Percentiles rank a stretch among this genome's conserved stretches.
Evolutionary conservation across 2,797 vertebrate species (phyloP).

Genomic region (Cephalopachus bancanus): DNA sequence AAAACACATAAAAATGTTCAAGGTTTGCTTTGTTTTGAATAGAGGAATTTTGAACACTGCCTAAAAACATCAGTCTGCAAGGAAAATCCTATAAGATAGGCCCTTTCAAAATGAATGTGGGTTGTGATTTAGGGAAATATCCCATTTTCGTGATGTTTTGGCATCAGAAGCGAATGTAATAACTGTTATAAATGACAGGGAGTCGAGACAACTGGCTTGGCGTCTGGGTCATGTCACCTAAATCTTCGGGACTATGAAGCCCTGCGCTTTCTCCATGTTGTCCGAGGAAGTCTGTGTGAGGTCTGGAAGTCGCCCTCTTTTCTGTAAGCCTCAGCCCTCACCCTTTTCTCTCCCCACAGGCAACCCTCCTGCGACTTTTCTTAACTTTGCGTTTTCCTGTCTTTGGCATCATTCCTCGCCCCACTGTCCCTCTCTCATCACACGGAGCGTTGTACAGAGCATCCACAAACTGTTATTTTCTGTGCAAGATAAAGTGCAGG

Average conservation of each 20-base stretch:
- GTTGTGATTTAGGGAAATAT: not conserved
- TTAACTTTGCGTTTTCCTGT: not conserved
- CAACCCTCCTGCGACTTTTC: not conserved
- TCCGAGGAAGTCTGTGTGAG: constrained; percentile 57
- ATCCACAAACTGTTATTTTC: not conserved
- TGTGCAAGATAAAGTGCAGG: not conserved
- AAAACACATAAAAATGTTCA: not conserved
- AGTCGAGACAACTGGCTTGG: not conserved
- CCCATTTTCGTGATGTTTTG: not conserved
- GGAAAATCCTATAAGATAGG: constrained; percentile 22
- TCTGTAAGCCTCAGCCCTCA: rapidly evolving
- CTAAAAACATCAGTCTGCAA: constrained; percentile 21
- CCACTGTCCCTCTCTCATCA: not conserved
- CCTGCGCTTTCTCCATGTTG: not conserved
- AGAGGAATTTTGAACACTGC: not conserved
- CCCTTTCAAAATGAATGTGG: not conserved
- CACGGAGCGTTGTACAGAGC: rapidly evolving
- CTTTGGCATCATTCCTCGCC: not conserved
- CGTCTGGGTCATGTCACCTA: not conserved
- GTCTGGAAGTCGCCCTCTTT: constrained; percentile 41
- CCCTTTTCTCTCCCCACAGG: not conserved
- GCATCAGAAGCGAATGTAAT: not conserved
- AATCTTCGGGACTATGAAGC: not conserved
- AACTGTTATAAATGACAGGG: not conserved
- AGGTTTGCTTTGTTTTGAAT: not conserved